Base-by-base conservation (phyloP, 2,888 invertebrate species). In the Aradus depressus region DNA sequence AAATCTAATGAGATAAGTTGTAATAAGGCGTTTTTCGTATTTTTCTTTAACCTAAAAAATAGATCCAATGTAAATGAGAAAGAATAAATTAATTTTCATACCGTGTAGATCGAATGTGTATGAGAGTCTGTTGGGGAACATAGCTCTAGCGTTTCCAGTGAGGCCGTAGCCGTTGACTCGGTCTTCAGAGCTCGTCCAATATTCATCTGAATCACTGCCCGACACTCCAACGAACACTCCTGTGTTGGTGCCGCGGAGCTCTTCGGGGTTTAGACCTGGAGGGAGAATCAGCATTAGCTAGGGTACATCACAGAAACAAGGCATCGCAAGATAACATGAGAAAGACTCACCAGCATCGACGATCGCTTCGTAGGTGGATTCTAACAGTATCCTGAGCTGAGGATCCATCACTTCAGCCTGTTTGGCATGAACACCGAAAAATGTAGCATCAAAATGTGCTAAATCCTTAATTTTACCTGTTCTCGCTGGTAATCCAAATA, bases 111-210 rank as follows among this genome's bases (percentile, higher is more conserved):
- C 95, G 70, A 96, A 96, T 44, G 92, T 84, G 73, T 83, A 98
- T 0, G 96, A 96, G 56, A 98, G 76, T 63, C 97, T 80, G 72
- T 97, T 97, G 55, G 96, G 83, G 70, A 97, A 93, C 96, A 97
- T 97, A 53, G 93, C 88, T 47, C 90, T 77, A 61, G 87, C 86
- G 69, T 93, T 93, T 39, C 97, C 97, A 2, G 89, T 92, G 65
- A 96, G 75, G 53, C 85, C 88, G 70, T 97, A 97, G 32, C 81
- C 81, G 65, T 84, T 88, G 37, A 88, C 78, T 64, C 83, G 77
- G 65, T 96, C 96, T 19, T 88, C 83, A 68, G 91, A 85, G 44
- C 71, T 68, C 22, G 87, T 81, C 83, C 90, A 89, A 63, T 79
- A 81, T 65, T 92, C 90, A 63, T 88, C 88, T 16, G 90, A 82